Percentiles rank a stretch among this genome's conserved stretches.
Evolutionary conservation across 2,113 vertebrate genomes (phyloP).

Genomic region (Onychorhynchus coronatus): DNA sequence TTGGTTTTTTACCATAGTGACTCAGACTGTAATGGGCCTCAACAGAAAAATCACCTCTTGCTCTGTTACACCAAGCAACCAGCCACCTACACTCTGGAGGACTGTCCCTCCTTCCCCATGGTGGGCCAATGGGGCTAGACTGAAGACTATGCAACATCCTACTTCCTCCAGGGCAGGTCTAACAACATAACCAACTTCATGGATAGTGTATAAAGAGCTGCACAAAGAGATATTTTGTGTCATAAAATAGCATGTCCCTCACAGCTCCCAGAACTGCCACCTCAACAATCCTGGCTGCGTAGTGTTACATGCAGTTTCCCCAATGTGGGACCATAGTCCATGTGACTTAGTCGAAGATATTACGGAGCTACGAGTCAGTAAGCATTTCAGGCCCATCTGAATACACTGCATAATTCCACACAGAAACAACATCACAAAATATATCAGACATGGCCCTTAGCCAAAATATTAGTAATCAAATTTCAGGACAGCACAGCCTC

Average conservation of each 20-base stretch:
- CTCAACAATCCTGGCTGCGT: too few relatives aligned
- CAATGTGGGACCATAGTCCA: neutral
- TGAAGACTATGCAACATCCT: neutral
- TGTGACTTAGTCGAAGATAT: neutral
- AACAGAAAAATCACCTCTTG: neutral
- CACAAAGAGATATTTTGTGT: neutral
- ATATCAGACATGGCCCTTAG: neutral
- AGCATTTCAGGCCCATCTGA: neutral
- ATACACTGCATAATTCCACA: neutral
- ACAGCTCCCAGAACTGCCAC: neutral
- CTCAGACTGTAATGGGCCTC: rapidly evolving
- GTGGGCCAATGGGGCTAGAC: rapidly evolving
- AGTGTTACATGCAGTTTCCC: neutral
- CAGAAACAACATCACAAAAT: neutral
- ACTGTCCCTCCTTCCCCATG: neutral
- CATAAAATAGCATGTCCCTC: neutral
- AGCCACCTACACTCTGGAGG: neutral
- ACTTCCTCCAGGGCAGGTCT: neutral
- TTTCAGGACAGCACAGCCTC: neutral
- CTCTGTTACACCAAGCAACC: neutral
- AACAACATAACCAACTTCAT: neutral
- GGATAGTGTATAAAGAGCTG: neutral
- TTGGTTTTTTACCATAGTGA: neutral
- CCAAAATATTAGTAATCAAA: neutral
- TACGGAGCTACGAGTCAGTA: neutral